A percentile compares a stretch with the other conserved stretches of the same genome.
Evolutionary conservation across 1,140 invertebrate genomes (phyloP).

Genomic region (Musca vetustissima): DNA sequence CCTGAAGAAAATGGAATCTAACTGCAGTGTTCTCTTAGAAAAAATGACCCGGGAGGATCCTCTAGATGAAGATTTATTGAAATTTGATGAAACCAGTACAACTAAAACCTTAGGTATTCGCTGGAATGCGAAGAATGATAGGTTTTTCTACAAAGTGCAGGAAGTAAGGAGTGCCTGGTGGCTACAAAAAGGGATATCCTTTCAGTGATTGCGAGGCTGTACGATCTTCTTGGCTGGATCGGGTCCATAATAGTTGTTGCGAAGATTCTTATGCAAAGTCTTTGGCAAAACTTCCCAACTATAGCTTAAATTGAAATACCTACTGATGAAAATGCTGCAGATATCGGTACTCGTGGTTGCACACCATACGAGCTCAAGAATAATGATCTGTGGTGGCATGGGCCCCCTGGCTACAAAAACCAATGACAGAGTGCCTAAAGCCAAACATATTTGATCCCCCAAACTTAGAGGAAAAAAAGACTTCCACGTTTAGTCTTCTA

Average conservation of each 20-base stretch:
- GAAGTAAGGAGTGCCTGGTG: not conserved
- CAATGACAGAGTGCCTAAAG: not conserved
- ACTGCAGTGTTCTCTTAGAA: not conserved
- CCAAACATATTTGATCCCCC: not conserved
- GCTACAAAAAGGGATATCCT: not conserved
- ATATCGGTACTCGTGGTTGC: not conserved
- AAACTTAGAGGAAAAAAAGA: not conserved
- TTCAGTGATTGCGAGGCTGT: not conserved
- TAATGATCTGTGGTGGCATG: slow-evolving; percentile 36
- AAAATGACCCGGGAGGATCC: not conserved
- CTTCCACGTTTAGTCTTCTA: not conserved
- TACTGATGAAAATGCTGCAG: slow-evolving; percentile 39
- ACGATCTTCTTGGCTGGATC: not conserved
- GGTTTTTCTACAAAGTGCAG: not conserved
- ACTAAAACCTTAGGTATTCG: not conserved
- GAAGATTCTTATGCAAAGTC: not conserved
- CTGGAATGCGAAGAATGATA: slow-evolving; percentile 1
- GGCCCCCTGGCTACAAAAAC: slow-evolving; percentile 31
- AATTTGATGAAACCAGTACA: not conserved
- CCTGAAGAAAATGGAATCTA: not conserved
- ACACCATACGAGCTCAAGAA: slow-evolving; percentile 12
- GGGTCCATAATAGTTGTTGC: not conserved
- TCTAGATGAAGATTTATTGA: not conserved
- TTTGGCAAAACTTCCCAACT: not conserved
- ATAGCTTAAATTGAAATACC: not conserved